These are phyloP conservation scores for Drosophila trichaetosa DNA, from an alignment of 2,888 invertebrate species.

Conservation along the genomic window DNA sequence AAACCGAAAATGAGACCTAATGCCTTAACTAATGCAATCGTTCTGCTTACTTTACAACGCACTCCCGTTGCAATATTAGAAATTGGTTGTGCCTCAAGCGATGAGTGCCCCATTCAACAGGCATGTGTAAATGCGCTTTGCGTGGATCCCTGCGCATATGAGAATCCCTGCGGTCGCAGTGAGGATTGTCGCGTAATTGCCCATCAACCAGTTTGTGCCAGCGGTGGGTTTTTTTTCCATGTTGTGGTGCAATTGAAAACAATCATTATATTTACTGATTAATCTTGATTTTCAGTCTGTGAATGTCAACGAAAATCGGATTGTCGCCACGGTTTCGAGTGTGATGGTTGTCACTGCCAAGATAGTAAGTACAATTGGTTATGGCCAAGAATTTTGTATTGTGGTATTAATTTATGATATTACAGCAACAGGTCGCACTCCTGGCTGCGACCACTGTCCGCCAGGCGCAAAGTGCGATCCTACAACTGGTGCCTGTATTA, in stretches of 20 bases:
- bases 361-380: slow-evolving; percentile 86
- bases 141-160: slow-evolving; percentile 91
- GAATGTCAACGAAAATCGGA: slow-evolving; percentile 89
- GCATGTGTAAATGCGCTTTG: slow-evolving; percentile 93
- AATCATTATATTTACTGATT: slow-evolving; percentile 1
- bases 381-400: background rate
- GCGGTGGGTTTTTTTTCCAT: slow-evolving; percentile 86
- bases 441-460: slow-evolving; percentile 91
- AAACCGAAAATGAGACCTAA: slow-evolving; percentile 14
- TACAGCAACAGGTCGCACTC: slow-evolving; percentile 80
- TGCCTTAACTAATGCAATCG: slow-evolving; percentile 49
- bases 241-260: background rate
- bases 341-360: slow-evolving; percentile 90
- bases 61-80: slow-evolving; percentile 86
- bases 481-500: slow-evolving; percentile 92
- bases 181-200: slow-evolving; percentile 93
- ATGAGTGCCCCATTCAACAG: slow-evolving; percentile 91
- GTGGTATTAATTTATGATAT: slow-evolving; percentile 2
- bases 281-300: slow-evolving; percentile 65
- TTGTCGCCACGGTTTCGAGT: slow-evolving; percentile 87
- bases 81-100: slow-evolving; percentile 91
- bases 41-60: slow-evolving; percentile 30
- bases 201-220: slow-evolving; percentile 93
- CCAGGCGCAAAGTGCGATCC: slow-evolving; percentile 92
- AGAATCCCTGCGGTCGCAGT: slow-evolving; percentile 90